Evolutionary conservation across 1,140 invertebrate genomes (phyloP), one percentile per base, ranked within the genome.

Genomic region (Zelostemma sp.): DNA sequence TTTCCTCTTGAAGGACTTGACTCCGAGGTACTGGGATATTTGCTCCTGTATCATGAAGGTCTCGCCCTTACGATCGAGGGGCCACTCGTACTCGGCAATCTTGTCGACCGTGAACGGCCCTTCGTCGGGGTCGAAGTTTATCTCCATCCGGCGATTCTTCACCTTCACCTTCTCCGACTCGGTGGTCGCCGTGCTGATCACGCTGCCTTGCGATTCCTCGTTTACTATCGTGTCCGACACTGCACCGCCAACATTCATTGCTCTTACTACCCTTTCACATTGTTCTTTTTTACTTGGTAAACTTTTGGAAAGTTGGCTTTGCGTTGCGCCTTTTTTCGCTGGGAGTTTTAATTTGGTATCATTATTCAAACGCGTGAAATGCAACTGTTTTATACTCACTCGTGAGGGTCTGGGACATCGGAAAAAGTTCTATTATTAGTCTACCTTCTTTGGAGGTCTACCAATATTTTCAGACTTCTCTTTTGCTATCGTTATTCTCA

Each of bases 31-130:
- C 74, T 96, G 93, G 0, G 94, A 93, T 43, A 98, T 92, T 86
- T 97, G 95, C 85, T 97, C 95, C 78, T 97, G 95, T 41, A 97
- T 89, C 89, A 97, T 93, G 74, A 89, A 94, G 3, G 90, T 90
- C 62, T 94, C 92, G 28, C 87, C 85, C 64, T 87, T 90, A 17
- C 89, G 89, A 65, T 92, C 90, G 31, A 90, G 88, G 4, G 95
- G 95, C 96, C 96, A 98, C 73, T 93, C 93, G 79, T 99, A 98
- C 81, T 98, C 96, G 68, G 95, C 94, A 14, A 99, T 90, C 79
- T 94, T 93, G 49, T 95, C 92, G 9, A 94, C 93, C 8, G 90
- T 93, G 75, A 94, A 92, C 28, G 92, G 89, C 66, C 90, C 89
- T 67, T 89, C 88, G 66, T 90, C 90, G 73, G 87, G 86, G 75